Evolutionary conservation across 2,113 vertebrate genomes (phyloP).

Genomic region (Centropristis striata): DNA sequence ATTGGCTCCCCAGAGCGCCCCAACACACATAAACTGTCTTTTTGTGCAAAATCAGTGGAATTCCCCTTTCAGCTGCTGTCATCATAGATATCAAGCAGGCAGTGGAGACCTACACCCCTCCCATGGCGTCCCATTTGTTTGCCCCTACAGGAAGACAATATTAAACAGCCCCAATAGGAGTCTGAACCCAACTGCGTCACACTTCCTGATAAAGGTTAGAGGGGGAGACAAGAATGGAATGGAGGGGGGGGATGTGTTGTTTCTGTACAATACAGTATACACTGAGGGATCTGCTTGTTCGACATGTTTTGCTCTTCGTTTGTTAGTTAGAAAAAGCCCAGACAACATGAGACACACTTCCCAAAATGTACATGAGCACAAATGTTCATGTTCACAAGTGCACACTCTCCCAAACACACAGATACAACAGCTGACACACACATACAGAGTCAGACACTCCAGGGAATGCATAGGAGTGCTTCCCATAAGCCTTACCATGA

Average conservation of each 20-base stretch:
- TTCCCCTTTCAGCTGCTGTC: constrained; percentile 18
- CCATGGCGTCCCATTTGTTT: constrained; percentile 45
- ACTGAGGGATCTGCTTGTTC: neutral
- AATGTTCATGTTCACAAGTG: neutral
- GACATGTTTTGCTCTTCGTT: neutral
- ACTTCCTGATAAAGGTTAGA: constrained; percentile 68
- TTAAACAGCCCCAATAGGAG: constrained; percentile 56
- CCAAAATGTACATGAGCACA: constrained; percentile 13
- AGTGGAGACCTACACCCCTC: constrained; percentile 3
- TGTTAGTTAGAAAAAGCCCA: constrained; percentile 6
- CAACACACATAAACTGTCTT: neutral
- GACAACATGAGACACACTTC: neutral
- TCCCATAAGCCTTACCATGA: constrained; percentile 75
- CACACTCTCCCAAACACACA: neutral
- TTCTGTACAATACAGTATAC: constrained; percentile 25
- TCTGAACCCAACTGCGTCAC: constrained; percentile 59
- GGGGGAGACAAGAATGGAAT: constrained; percentile 32
- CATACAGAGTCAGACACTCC: constrained; percentile 50
- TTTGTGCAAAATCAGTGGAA: neutral
- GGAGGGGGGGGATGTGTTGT: neutral
- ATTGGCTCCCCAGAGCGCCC: too few species aligned
- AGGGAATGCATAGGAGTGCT: constrained; percentile 68
- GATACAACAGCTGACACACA: constrained; percentile 28
- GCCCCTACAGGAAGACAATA: constrained; percentile 57
- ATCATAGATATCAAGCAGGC: constrained; percentile 15